Conservation (phyloP, 2,797 vertebrate species). For the Cetoscarus ocellatus region DNA sequence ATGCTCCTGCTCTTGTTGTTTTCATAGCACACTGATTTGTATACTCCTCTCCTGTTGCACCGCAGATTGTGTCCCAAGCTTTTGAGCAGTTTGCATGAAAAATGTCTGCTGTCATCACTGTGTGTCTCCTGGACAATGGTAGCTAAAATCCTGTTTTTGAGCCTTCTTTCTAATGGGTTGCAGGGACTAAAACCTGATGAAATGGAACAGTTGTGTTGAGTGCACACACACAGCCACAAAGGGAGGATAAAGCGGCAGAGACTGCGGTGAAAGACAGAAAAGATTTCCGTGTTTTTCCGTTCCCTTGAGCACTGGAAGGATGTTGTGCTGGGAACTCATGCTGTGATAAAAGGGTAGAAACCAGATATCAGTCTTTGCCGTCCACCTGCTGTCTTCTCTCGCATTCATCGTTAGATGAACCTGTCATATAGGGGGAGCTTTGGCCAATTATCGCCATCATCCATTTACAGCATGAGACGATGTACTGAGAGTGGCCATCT, state of each 20-base stretch:
- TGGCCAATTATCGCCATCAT: constrained; percentile 71
- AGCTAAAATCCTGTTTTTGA: constrained; percentile 71
- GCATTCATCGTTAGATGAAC: constrained; percentile 77
- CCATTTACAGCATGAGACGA: constrained; percentile 62
- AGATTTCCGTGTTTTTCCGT: constrained; percentile 71
- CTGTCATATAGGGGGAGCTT: constrained; percentile 62
- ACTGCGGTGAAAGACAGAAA: constrained; percentile 53
- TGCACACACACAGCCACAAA: constrained; percentile 41
- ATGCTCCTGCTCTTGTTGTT: constrained; percentile 62
- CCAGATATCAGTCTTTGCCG: constrained; percentile 78
- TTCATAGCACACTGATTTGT: constrained; percentile 58
- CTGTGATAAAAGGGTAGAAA: constrained; percentile 84
- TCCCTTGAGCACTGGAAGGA: constrained; percentile 71
- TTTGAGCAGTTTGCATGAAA: constrained; percentile 69
- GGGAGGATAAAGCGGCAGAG: constrained; percentile 39
- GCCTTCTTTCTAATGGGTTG: constrained; percentile 56
- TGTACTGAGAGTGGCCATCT: constrained; percentile 60
- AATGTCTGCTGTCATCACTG: constrained; percentile 71
- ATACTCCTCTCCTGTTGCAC: constrained; percentile 63
- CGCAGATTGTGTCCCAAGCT: constrained; percentile 65
- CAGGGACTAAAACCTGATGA: constrained; percentile 77
- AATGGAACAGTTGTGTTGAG: constrained; percentile 74
- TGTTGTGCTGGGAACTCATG: constrained; percentile 66
- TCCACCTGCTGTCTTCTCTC: constrained; percentile 80
- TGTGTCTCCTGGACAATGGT: constrained; percentile 74